Conservation (phyloP, 2,113 vertebrate genomes). For the Rhinolophus sinicus region DNA sequence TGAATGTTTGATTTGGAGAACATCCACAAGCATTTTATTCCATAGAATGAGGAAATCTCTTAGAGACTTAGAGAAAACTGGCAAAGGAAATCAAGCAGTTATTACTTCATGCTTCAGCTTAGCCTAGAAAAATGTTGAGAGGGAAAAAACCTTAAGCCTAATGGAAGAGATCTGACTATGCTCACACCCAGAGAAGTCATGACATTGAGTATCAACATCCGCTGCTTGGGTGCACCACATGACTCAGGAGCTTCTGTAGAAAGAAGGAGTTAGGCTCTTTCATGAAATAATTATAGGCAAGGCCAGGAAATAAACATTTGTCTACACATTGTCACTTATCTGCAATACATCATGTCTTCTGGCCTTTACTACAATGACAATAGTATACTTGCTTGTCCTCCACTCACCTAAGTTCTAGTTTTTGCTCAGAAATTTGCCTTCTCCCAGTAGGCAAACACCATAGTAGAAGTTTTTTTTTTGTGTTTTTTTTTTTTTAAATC, state of each 20-base stretch:
- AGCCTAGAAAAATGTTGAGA: background rate
- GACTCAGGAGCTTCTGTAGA: background rate
- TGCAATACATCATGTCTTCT: background rate
- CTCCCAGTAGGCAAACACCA: no score
- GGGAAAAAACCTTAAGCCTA: background rate
- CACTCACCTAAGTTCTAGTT: background rate
- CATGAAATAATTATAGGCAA: background rate
- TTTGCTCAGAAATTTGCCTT: background rate
- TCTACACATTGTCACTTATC: background rate
- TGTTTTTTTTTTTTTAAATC: background rate
- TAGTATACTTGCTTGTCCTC: background rate
- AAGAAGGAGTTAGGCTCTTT: background rate
- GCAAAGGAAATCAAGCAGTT: background rate
- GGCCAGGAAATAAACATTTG: background rate
- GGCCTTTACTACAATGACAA: rapidly evolving
- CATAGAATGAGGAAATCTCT: background rate
- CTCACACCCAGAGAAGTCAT: background rate
- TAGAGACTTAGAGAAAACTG: background rate
- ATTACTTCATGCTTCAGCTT: background rate
- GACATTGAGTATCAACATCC: background rate
- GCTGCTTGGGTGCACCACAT: background rate
- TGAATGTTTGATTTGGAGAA: background rate
- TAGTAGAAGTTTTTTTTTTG: background rate
- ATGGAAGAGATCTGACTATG: background rate
- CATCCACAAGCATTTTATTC: background rate